Evolutionary conservation across 2,888 invertebrate genomes (phyloP).

Genomic region (Idaea dimidiata): DNA sequence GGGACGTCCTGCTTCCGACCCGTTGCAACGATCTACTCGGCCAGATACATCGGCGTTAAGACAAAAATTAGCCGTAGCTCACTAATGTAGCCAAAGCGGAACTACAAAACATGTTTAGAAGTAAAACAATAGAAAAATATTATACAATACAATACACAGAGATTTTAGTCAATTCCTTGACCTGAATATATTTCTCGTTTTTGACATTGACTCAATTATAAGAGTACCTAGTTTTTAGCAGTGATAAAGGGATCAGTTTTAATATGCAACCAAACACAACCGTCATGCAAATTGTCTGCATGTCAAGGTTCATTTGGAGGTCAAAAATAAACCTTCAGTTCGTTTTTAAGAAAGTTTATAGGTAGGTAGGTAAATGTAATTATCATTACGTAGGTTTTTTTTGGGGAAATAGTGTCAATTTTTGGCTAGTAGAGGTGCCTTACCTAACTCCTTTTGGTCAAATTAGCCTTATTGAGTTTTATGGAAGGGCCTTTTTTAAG

Average conservation of each 20-base stretch:
- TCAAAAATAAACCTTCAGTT: constrained; percentile 43
- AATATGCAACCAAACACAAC: constrained; percentile 29
- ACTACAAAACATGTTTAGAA: no score
- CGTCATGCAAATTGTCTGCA: constrained; percentile 50
- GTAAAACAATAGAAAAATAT: neutral
- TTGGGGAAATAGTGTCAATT: constrained; percentile 7
- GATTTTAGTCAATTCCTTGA: neutral
- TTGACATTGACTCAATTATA: constrained; percentile 9
- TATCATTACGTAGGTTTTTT: constrained; percentile 3
- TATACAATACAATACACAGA: neutral
- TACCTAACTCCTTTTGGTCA: no score
- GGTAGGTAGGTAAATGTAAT: no score
- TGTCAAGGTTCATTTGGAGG: constrained; percentile 63
- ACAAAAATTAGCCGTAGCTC: no score
- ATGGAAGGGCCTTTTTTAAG: no score
- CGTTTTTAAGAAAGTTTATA: constrained; percentile 33
- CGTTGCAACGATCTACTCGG: no score
- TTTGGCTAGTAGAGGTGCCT: neutral
- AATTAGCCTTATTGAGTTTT: no score
- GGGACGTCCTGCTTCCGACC: no score
- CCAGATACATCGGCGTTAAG: no score
- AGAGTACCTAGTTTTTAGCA: constrained; percentile 9
- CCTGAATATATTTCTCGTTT: neutral
- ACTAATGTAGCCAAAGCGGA: no score
- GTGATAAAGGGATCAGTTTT: constrained; percentile 26